Evolutionary conservation across 2,888 invertebrate genomes (phyloP).

Genomic region (Hydriomena furcata): DNA sequence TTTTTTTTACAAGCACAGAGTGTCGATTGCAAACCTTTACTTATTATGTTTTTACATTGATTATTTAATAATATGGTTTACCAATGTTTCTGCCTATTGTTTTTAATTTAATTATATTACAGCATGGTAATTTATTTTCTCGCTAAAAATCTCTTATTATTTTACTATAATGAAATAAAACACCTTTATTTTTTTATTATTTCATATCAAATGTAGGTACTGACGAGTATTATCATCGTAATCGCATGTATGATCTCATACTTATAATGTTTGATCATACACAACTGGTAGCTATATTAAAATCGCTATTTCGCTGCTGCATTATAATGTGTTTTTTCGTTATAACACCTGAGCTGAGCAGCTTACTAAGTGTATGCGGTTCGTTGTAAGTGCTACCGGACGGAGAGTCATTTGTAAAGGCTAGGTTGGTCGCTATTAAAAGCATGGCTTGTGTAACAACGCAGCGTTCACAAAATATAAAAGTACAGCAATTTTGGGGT

Average conservation of each 20-base stretch:
- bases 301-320: constrained; percentile 17
- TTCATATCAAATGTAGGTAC: background rate
- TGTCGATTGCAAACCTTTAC: constrained; percentile 31
- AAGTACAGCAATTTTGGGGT: background rate
- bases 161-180: too few relatives aligned
- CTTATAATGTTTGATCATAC: background rate
- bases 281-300: constrained; percentile 11
- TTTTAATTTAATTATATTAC: background rate
- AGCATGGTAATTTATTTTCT: constrained; percentile 1
- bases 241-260: constrained; percentile 14
- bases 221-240: constrained; percentile 1
- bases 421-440: constrained; percentile 23
- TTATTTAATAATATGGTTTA: background rate
- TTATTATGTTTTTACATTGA: background rate
- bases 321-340: constrained; percentile 19
- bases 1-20: constrained; percentile 40
- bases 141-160: background rate
- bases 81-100: background rate
- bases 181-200: too few relatives aligned
- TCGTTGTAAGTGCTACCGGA: constrained; percentile 24
- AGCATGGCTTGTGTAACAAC: constrained; percentile 21
- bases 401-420: constrained; percentile 27
- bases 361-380: constrained; percentile 31
- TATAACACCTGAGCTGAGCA: constrained; percentile 28
- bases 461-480: background rate